Percentiles rank a stretch among this genome's conserved stretches.
These are phyloP conservation scores for Sinohyriopsis cumingii DNA, from an alignment of 2,888 invertebrate species.

Conservation along the genomic window DNA sequence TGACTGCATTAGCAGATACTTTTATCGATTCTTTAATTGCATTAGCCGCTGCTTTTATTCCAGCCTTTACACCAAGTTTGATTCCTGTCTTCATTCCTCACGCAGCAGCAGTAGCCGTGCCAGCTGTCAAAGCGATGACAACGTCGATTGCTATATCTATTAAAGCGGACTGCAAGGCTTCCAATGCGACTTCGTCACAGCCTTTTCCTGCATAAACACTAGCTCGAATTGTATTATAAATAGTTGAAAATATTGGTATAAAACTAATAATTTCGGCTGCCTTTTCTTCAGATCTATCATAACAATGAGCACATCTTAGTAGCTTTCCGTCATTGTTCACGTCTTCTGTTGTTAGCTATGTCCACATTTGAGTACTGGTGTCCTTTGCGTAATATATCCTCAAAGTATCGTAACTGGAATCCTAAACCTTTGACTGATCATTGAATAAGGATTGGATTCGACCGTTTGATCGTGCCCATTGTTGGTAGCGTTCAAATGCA, in stretches of 20 bases:
- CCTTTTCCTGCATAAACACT: constrained; percentile 9
- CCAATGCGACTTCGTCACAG: constrained; percentile 12
- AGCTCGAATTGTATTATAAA: constrained; percentile 14
- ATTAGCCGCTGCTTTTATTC: constrained; percentile 8
- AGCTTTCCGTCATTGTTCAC: constrained; percentile 11
- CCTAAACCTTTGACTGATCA: no score
- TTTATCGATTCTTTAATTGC: constrained; percentile 12
- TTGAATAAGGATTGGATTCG: neutral
- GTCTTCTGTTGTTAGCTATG: constrained; percentile 3
- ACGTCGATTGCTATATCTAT: constrained; percentile 13
- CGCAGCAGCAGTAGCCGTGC: constrained; percentile 9
- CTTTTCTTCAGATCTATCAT: constrained; percentile 16
- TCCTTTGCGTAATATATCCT: no score
- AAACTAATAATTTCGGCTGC: constrained; percentile 15
- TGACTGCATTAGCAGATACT: constrained; percentile 8
- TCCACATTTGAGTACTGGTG: constrained; percentile 12
- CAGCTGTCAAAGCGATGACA: constrained; percentile 6
- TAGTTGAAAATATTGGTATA: constrained; percentile 7
- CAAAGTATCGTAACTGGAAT: no score
- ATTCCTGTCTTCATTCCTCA: constrained; percentile 16
- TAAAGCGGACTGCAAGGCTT: constrained; percentile 1
- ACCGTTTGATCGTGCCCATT: constrained; percentile 2
- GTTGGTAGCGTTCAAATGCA: constrained; percentile 1
- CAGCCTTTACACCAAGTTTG: constrained; percentile 15
- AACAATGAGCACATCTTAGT: constrained; percentile 15